These are phyloP conservation scores for Tortrix viridana DNA, from an alignment of 2,888 invertebrate species.

Conservation along the genomic window DNA sequence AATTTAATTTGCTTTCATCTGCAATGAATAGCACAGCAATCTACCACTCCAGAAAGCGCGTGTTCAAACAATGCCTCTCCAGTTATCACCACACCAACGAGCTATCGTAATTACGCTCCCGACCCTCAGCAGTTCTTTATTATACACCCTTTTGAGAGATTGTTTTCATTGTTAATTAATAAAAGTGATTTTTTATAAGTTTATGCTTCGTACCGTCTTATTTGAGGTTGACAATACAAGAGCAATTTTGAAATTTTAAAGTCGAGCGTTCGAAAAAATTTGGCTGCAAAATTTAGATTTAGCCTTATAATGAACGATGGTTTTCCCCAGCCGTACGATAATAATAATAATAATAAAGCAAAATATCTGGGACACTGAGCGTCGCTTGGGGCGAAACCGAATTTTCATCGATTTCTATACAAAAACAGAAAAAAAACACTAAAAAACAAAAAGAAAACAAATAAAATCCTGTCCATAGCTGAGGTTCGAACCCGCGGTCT, in stretches of 20 bases:
- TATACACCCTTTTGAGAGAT: slow-evolving; percentile 5
- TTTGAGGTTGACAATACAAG: background rate
- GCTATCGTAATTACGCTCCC: slow-evolving; percentile 9
- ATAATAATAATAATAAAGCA: too few species aligned
- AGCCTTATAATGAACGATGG: too few species aligned
- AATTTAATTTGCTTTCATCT: background rate
- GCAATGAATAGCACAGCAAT: background rate
- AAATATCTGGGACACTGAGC: too few species aligned
- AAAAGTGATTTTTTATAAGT: background rate
- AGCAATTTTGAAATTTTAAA: background rate
- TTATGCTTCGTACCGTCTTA: background rate
- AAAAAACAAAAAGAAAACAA: too few species aligned
- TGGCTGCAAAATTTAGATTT: too few species aligned
- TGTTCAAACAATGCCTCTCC: slow-evolving; percentile 18
- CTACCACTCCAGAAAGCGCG: slow-evolving; percentile 14
- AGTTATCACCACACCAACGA: slow-evolving; percentile 7
- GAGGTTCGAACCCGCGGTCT: too few species aligned
- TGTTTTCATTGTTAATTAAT: slow-evolving; percentile 15
- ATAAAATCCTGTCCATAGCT: too few species aligned
- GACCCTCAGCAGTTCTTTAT: slow-evolving; percentile 3
- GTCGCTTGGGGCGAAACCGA: too few species aligned
- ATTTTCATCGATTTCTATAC: too few species aligned
- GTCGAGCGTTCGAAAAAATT: too few species aligned
- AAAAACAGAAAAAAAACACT: too few species aligned
- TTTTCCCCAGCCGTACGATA: too few species aligned